Base-by-base conservation (phyloP, 2,113 vertebrate genomes). In the Leptobrachium ailaonicum region DNA sequence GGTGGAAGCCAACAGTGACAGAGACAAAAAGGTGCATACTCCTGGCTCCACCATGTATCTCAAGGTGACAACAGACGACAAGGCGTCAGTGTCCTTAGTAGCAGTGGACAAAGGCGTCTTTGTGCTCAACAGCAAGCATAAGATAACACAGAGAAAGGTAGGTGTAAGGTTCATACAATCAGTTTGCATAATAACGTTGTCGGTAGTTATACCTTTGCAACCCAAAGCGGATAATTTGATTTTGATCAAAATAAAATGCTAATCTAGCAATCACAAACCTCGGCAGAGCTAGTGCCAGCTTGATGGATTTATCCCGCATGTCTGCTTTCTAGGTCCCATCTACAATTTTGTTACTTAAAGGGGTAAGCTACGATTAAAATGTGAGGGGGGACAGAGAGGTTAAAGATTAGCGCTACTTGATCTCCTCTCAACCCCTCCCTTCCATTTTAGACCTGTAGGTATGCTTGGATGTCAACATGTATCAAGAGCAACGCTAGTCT, bases 61-160 rank as follows among this genome's bases (percentile, higher is more conserved):
- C 13, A 79, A 47, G 5, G 12, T 84, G 2, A 81, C 58, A 42
- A 83, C 82, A 4, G 82, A 85, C 41, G 42, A 79, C 32, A 80
- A 66, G n/a, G 85, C 84, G 12, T 43, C 0, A 4, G 82, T 85
- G 11, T 82, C 78, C 9, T 75, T 85, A 40, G 85, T 83, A 63
- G 76, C 69, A 8, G 76, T 84, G n/a, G 83, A 86, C 50, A 84
- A 84, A 66, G 83, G 78, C 1, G 76, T 83, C 41, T 83, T 60
- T 41, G 50, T 68, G 4, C 41, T 83, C 40, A 86, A 81, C 58
- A 84, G 69, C 6, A 84, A 84, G 11, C 66, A 71, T 13, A 82
- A 76, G 47, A 73, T 86, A 32, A 82, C 83, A 0, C 85, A 86
- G 54, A 72, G 20, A 0, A 86, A 86, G 85, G 85, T 83, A 66